These are phyloP conservation scores for roundworm (Caenorhabditis elegans) DNA, from an alignment of 1,140 invertebrate genomes.

Conservation along the genomic window DNA sequence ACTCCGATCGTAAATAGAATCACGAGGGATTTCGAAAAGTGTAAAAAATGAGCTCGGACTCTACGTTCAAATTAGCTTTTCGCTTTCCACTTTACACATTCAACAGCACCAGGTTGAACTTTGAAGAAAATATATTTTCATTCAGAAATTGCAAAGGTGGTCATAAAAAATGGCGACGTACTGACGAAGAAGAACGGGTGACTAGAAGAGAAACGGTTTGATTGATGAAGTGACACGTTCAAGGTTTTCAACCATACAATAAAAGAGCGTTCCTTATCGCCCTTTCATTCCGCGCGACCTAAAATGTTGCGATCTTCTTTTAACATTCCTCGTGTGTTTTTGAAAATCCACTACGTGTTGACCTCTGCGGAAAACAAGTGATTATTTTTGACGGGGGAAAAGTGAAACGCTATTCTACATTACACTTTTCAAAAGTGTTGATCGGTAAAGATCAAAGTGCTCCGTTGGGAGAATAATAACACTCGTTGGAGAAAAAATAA, in stretches of 20 bases:
- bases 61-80: not conserved
- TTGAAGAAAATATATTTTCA: not conserved
- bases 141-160: not conserved
- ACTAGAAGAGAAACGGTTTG: slow-evolving; percentile 21
- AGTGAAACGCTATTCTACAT: not conserved
- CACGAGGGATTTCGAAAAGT: not conserved
- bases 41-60: slow-evolving; percentile 3
- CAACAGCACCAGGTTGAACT: not conserved
- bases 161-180: not conserved
- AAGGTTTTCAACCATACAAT: not conserved
- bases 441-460: slow-evolving; percentile 16
- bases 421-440: slow-evolving; percentile 25
- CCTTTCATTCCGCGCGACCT: not conserved
- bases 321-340: not conserved
- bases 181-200: not conserved
- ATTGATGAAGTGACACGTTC: slow-evolving; percentile 20
- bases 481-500: not conserved
- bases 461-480: slow-evolving; percentile 24
- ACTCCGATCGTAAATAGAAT: not conserved
- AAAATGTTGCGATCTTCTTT: slow-evolving; percentile 12
- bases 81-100: not conserved
- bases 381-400: not conserved
- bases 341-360: not conserved
- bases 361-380: not conserved
- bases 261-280: slow-evolving; percentile 7